Conservation (phyloP, 2,113 vertebrate genomes). For the Odocoileus hemionus region DNA sequence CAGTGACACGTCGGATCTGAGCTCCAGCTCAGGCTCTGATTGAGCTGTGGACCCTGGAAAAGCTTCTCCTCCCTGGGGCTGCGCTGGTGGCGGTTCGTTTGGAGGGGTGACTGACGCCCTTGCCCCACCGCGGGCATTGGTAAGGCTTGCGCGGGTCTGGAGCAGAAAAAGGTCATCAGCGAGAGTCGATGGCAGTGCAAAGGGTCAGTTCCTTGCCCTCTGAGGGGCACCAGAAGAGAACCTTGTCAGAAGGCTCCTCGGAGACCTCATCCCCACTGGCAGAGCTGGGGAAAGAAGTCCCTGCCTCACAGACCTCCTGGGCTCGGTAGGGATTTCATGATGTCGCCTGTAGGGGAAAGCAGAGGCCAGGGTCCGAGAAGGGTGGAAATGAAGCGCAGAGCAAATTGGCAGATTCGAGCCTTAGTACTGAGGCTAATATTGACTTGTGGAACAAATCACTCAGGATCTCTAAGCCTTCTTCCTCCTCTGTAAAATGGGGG, state of each 20-base stretch:
- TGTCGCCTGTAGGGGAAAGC: neutral
- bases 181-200: neutral
- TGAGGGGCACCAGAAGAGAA: neutral
- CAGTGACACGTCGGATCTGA: neutral
- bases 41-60: neutral
- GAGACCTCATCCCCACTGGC: neutral
- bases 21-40: neutral
- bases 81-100: neutral
- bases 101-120: neutral
- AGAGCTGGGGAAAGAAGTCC: neutral
- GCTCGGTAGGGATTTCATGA: fast-evolving
- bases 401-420: neutral
- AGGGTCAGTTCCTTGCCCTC: neutral
- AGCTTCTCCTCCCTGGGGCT: neutral
- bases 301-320: neutral
- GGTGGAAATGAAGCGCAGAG: neutral
- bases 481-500: neutral
- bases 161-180: neutral
- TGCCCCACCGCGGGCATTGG: neutral
- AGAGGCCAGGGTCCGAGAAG: neutral
- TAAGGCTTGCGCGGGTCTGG: neutral
- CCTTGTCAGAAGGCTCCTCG: too few species aligned
- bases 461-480: neutral
- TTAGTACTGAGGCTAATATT: neutral
- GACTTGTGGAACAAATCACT: neutral